Base-by-base conservation (phyloP, 2,797 vertebrate genomes). In the Sebastes hopkinsi region DNA sequence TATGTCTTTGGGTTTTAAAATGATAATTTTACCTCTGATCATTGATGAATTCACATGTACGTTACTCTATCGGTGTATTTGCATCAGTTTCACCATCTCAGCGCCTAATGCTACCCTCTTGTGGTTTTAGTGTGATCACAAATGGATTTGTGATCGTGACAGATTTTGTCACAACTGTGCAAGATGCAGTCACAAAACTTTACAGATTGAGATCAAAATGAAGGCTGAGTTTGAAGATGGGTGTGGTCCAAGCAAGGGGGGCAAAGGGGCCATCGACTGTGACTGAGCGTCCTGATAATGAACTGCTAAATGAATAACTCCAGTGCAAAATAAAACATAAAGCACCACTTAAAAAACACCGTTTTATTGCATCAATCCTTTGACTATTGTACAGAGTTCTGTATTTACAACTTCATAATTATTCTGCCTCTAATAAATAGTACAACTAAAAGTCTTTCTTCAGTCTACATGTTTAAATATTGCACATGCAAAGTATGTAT, bases 301-400 rank as follows among this genome's bases (percentile, higher is more conserved):
- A 74, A 4, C 59, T 52, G 50, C 4, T 52, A 16, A 29, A 1
- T 8, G 20, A 11, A 8, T 0, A 18, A 59, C 32, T 52, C 6
- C 16, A 64, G 1, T n/a, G 12, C 38, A 13, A 72, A 82, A 78
- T 23, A 54, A 76, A 80, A 77, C 25, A 18, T 11, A 70, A 52
- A 68, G 8, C 74, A 75, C 3, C 2, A 30, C 82, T 87, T 90
- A 86, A 95, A 95, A 93, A 81, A 94, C 94, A 94, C 42, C 14
- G 38, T 95, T 97, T 97, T 98, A 98, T 98, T 98, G 97, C 97
- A 97, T 97, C 96, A 97, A 96, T 97, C 95, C 96, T 96, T 90
- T 94, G 93, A 94, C 94, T 92, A 96, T 97, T 97, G 94, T 97
- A 98, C 97, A 98, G 95, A 94, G 95, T 95, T 95, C 92, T 25